phyloP scores from a whole-genome alignment of 1,140 invertebrate species.

The Lepidotrigona ventralis region DNA sequence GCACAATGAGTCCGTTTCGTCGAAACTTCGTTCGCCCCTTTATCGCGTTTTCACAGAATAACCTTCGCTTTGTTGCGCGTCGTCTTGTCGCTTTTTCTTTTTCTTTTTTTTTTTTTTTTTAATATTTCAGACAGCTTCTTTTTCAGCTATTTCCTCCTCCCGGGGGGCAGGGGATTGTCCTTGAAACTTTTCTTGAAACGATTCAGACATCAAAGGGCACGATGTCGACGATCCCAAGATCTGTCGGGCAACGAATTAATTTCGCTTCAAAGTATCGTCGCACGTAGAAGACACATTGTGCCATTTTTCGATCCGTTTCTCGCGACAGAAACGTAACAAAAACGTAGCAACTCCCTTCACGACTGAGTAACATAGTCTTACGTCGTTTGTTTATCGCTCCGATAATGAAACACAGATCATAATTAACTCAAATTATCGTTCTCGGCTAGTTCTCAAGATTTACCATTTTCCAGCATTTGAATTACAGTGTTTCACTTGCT shows the following conservation, averaged over 20 bases:
- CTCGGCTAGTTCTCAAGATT: slow-evolving; percentile 13
- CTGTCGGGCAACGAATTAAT: too few relatives aligned
- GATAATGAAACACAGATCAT: slow-evolving; percentile 47
- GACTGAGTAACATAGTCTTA: slow-evolving; percentile 29
- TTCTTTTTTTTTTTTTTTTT: too few relatives aligned
- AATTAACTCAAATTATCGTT: slow-evolving; percentile 43
- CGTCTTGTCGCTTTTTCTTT: not conserved
- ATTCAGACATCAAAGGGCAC: not conserved
- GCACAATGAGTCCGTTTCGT: slow-evolving; percentile 38
- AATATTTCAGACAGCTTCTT: not conserved
- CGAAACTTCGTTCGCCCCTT: not conserved
- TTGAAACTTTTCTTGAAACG: not conserved
- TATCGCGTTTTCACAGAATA: too few relatives aligned
- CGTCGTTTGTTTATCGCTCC: slow-evolving; percentile 43
- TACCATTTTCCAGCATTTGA: not conserved
- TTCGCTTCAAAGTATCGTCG: too few relatives aligned
- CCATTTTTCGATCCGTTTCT: too few relatives aligned
- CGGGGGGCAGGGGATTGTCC: too few relatives aligned
- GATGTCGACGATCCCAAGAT: not conserved
- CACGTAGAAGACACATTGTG: too few relatives aligned
- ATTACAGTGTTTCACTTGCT: not conserved
- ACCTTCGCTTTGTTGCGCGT: not conserved
- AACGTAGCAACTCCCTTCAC: slow-evolving; percentile 6
- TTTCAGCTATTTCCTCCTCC: not conserved
- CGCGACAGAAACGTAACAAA: too few relatives aligned